phyloP scores from a whole-genome alignment of 23 tunicate genomes.

The Halocynthia aurantium region DNA sequence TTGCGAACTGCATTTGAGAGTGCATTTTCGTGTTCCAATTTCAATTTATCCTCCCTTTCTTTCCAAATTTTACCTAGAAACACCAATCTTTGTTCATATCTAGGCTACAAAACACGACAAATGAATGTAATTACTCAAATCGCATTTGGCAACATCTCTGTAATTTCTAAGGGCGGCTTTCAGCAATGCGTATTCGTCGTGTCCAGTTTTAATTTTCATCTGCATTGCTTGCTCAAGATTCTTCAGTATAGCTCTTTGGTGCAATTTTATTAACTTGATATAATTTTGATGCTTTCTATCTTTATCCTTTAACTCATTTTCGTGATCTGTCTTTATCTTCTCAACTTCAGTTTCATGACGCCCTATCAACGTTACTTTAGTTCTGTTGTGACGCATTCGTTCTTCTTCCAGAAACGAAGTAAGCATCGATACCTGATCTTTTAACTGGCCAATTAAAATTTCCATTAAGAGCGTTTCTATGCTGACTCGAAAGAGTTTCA shows the following conservation, averaged over 20 bases:
- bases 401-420: slow-evolving; percentile 12
- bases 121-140: slow-evolving; percentile 2
- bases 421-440: slow-evolving; percentile 9
- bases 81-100: not conserved
- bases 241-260: slow-evolving; percentile 7
- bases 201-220: not conserved
- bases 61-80: slow-evolving; percentile 21
- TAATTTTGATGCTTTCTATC: slow-evolving; percentile 1
- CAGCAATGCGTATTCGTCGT: slow-evolving; percentile 11
- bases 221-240: slow-evolving; percentile 13
- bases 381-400: not conserved
- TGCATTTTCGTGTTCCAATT: not conserved
- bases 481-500: no score
- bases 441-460: slow-evolving; percentile 10
- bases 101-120: not conserved
- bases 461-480: not conserved
- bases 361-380: not conserved
- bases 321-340: not conserved
- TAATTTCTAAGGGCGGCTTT: slow-evolving; percentile 23
- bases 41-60: slow-evolving; percentile 1
- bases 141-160: slow-evolving; percentile 8
- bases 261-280: not conserved
- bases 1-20: not conserved
- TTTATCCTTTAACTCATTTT: not conserved
- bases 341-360: not conserved